Base-by-base conservation (phyloP, 2,888 invertebrate genomes). In the Zaprionus obscuricornis region DNA sequence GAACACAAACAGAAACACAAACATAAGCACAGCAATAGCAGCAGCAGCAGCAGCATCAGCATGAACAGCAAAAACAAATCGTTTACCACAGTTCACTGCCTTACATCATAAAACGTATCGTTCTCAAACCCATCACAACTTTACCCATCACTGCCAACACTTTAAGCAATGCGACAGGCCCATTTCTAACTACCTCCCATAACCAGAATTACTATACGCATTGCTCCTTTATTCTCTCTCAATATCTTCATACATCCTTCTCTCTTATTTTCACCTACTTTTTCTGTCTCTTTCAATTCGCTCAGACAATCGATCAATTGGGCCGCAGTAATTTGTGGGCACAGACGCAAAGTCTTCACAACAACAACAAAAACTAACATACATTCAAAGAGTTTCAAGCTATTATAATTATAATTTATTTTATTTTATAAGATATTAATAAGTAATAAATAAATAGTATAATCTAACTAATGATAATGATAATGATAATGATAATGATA, bases 11-110 rank as follows among this genome's bases (percentile, higher is more conserved):
- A 65, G n/a, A n/a, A n/a, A n/a, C n/a, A n/a, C n/a, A n/a, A n/a
- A n/a, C n/a, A n/a, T n/a, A n/a, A n/a, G n/a, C n/a, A n/a, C n/a
- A n/a, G n/a, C n/a, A n/a, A n/a, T n/a, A n/a, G n/a, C n/a, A n/a
- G n/a, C n/a, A n/a, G n/a, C n/a, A n/a, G 56, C 46, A 60, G 59
- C 67, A 66, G 57, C 37, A 27, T 7, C 16, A 14, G 3, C 18
- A 73, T 34, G 43, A 37, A 37, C 71, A 71, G 18, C 49, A 68
- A 63, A 72, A 77, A 82, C 85, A 79, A 83, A 79, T 83, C 78
- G 85, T 85, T 79, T 85, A 79, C 66, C 66, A 85, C 84, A 85
- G 85, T 85, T 79, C 84, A 79, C 52, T 85, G 85, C 73, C 85
- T 83, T 72, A 79, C 76, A 79, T 85, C 84, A 83, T 82, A 78